Evolutionary conservation across 2,113 vertebrate genomes (phyloP).

Genomic region (Vulpes vulpes): DNA sequence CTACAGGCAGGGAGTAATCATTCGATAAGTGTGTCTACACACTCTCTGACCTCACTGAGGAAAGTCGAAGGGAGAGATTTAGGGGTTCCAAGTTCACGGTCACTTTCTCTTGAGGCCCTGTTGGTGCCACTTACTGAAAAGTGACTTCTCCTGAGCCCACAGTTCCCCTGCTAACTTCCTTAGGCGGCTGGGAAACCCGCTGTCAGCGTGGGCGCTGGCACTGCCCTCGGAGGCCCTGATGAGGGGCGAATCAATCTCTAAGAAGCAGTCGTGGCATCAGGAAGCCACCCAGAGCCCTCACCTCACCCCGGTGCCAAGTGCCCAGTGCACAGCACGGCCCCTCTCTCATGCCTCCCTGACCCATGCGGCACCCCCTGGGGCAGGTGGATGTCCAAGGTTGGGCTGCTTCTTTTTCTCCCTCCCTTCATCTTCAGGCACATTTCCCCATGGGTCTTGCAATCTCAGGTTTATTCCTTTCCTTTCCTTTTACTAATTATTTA

Average conservation of each 20-base stretch:
- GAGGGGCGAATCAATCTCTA: neutral
- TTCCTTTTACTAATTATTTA: neutral
- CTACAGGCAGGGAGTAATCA: neutral
- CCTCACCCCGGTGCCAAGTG: accelerated
- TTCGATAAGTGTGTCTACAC: neutral
- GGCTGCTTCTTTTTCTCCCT: neutral
- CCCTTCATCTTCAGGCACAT: neutral
- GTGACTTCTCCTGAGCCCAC: neutral
- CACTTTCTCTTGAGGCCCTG: neutral
- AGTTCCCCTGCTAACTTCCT: neutral
- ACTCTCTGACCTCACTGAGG: neutral
- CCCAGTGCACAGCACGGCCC: accelerated
- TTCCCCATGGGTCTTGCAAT: neutral
- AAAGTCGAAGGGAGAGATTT: neutral
- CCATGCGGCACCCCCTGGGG: accelerated
- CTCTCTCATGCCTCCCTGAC: too few species aligned
- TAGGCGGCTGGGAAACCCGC: neutral
- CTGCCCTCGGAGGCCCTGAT: too few species aligned
- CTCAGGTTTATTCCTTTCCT: neutral
- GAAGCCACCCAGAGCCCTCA: neutral
- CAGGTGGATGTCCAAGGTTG: accelerated
- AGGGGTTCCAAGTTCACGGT: neutral
- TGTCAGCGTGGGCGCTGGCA: neutral
- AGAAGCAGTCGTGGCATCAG: accelerated
- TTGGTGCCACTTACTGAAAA: neutral